Conservation (phyloP, 2,797 vertebrate species). For the Acrocephalus scirpaceus region DNA sequence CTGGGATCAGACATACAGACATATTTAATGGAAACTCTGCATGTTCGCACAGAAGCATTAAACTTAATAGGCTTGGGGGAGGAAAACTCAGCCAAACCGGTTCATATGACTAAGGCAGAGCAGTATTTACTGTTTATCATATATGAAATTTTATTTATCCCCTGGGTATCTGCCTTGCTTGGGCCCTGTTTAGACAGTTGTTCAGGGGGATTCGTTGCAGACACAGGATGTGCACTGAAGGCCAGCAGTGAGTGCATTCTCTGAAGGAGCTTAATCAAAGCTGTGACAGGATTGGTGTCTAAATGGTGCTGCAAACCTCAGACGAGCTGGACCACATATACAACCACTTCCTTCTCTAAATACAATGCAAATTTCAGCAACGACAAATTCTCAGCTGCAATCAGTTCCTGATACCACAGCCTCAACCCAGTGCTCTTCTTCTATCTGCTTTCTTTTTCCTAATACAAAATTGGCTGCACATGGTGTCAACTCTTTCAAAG, state of each 20-base stretch:
- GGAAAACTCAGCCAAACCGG: neutral
- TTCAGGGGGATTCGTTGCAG: neutral
- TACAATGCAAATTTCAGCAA: neutral
- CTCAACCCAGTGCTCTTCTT: neutral
- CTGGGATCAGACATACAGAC: slow-evolving; percentile 11
- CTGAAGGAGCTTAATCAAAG: neutral
- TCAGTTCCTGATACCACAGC: neutral
- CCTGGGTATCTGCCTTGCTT: neutral
- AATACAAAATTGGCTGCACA: neutral
- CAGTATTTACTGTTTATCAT: slow-evolving; percentile 29
- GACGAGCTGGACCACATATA: neutral
- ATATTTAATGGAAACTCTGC: slow-evolving; percentile 24
- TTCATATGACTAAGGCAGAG: slow-evolving; percentile 1
- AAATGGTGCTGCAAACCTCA: neutral
- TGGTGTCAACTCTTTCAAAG: neutral
- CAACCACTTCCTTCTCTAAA: neutral
- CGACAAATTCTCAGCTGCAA: neutral
- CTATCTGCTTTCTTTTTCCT: neutral
- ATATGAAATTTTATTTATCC: neutral
- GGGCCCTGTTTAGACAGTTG: neutral
- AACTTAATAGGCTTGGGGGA: neutral
- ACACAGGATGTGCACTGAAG: slow-evolving; percentile 1
- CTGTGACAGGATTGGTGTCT: neutral
- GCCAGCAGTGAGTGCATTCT: neutral
- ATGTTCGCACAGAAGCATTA: neutral